Evolutionary conservation across 2,888 invertebrate species (phyloP), one percentile per base, ranked within the genome.

Genomic region (Desoria tigrina): DNA sequence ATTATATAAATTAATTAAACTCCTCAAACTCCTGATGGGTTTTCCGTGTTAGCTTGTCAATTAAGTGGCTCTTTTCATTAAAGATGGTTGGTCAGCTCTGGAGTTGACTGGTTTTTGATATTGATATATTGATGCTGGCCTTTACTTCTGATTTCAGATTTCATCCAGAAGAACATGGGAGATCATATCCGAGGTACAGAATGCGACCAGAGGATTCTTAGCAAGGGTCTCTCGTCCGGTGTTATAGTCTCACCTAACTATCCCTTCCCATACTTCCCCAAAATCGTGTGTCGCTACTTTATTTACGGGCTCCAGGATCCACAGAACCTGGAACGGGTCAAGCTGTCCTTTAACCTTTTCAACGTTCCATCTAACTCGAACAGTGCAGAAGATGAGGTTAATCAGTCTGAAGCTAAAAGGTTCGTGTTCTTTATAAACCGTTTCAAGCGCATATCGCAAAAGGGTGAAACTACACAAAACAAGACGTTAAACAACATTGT

Each of bases 261-360:
- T 84, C 96, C 96, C 79, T 92, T 87, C 83, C 92, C 90, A 74
- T 96, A 95, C 85, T 91, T 94, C 83, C 90, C 90, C 78, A 94
- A 96, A 84, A 90, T 94, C 81, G 94, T 95, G 77, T 98, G 97
- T 84, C 90, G 93, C 82, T 97, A 96, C 85, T 96, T 94, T 85
- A 90, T 98, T 82, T 97, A 97, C 82, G 96, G 96, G 78, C 90
- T 98, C 87, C 94, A 97, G 84, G 97, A 98, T 83, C 88, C 90
- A 72, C 94, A 96, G 81, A 90, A 95, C 83, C 86, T 97, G 80
- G 97, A 98, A 82, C 87, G 95, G 79, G 95, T 96, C 72, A 87
- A 89, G 75, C 84, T 97, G 77, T 89, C 90, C 79, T 96, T 97
- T 81, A 85, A 87, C 73, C 87, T 88, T 80, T 94, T 96, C 83